These are phyloP conservation scores for Argya squamiceps DNA, from an alignment of 2,797 vertebrate genomes.

Conservation along the genomic window DNA sequence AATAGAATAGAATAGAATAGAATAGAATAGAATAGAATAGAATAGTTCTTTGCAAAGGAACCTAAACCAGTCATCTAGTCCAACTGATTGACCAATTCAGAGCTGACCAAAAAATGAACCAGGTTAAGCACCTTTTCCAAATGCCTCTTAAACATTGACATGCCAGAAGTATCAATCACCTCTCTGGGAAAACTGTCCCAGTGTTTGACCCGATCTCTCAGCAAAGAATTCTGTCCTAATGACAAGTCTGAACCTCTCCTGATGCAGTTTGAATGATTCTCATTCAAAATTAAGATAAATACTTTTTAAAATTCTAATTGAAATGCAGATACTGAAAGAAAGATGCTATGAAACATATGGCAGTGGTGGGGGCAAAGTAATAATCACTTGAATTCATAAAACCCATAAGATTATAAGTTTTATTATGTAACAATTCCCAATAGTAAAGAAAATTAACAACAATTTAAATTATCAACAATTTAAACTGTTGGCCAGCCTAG, in stretches of 20 bases:
- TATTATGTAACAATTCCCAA: not conserved
- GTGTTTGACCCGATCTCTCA: not conserved
- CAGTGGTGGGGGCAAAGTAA: fast-evolving
- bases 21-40: not conserved
- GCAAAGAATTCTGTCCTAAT: not conserved
- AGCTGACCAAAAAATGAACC: not conserved
- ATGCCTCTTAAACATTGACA: not conserved
- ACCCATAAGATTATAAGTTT: fast-evolving
- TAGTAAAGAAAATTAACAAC: not conserved
- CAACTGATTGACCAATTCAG: not conserved
- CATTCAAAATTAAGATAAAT: not conserved
- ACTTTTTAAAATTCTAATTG: not conserved
- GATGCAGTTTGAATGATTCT: not conserved
- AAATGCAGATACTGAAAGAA: not conserved
- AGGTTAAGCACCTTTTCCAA: not conserved
- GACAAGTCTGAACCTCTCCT: not conserved
- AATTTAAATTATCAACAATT: not conserved
- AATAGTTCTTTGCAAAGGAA: not conserved
- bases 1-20: not conserved
- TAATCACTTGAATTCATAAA: not conserved
- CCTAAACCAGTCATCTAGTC: fast-evolving
- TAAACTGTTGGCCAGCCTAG: not conserved
- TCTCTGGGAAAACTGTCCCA: not conserved
- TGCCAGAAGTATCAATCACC: fast-evolving
- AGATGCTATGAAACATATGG: not conserved